Conservation (phyloP, 1,140 invertebrate species). For the Bombus pascuorum region DNA sequence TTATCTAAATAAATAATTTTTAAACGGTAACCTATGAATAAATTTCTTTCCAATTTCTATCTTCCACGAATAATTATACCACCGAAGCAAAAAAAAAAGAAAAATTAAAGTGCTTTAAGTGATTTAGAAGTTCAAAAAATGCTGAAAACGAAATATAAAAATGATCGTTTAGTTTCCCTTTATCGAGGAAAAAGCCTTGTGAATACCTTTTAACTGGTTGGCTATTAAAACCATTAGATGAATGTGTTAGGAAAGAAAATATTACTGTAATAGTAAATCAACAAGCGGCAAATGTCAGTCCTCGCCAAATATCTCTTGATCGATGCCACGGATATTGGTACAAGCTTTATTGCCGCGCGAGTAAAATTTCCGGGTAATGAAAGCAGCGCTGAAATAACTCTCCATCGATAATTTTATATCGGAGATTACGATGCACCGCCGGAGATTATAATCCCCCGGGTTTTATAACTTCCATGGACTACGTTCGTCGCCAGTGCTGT, state of each 20-base stretch:
- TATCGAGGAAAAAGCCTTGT: neutral
- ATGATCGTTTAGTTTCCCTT: no score
- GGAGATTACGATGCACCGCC: conserved; percentile 55
- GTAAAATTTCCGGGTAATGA: conserved; percentile 62
- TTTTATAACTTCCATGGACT: conserved; percentile 58
- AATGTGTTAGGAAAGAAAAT: conserved; percentile 44
- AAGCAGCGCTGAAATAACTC: conserved; percentile 60
- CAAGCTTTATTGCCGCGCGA: conserved; percentile 53
- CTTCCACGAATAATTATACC: no score
- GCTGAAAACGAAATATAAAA: neutral
- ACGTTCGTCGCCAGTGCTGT: neutral
- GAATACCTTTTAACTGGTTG: neutral
- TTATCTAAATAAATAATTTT: no score
- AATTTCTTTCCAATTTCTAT: no score
- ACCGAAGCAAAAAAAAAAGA: no score
- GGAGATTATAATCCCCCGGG: conserved; percentile 57
- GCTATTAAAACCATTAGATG: conserved; percentile 29
- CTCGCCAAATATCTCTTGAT: conserved; percentile 63
- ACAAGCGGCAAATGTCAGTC: conserved; percentile 52
- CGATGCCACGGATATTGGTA: conserved; percentile 58
- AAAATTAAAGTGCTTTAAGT: neutral
- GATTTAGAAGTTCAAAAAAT: neutral
- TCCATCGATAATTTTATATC: conserved; percentile 64
- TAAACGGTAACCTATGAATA: no score
- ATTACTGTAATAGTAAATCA: conserved; percentile 51